A percentile compares a stretch with the other conserved stretches of the same genome.
Conservation (phyloP, 2,888 invertebrate genomes). For the Hyposoter dolosus region DNA sequence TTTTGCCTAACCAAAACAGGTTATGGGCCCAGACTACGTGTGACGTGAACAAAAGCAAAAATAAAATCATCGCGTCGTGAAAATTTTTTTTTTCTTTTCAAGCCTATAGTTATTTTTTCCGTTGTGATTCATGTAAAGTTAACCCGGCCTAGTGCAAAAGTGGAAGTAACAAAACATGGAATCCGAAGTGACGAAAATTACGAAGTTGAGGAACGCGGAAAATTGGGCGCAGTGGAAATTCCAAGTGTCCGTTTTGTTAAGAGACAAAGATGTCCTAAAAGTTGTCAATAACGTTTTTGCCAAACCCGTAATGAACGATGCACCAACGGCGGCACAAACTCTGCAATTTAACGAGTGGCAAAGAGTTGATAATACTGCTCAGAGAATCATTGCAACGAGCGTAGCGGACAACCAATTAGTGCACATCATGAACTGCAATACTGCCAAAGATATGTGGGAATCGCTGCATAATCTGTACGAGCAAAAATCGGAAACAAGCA, state of each 20-base stretch:
- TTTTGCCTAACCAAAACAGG: no score
- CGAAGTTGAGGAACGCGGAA: constrained; percentile 55
- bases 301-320: neutral
- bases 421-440: constrained; percentile 52
- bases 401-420: constrained; percentile 43
- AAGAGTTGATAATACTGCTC: constrained; percentile 43
- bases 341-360: constrained; percentile 36
- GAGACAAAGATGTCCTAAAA: constrained; percentile 44
- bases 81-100: no score
- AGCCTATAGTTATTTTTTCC: neutral
- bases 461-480: constrained; percentile 55
- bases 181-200: constrained; percentile 42
- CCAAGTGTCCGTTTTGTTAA: constrained; percentile 45
- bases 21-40: no score
- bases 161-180: constrained; percentile 54
- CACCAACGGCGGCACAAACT: constrained; percentile 41
- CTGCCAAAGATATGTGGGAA: constrained; percentile 53
- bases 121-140: constrained; percentile 29
- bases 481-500: constrained; percentile 60
- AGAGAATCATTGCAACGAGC: constrained; percentile 53
- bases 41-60: no score
- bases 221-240: constrained; percentile 65
- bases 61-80: no score
- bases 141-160: constrained; percentile 58
- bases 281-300: constrained; percentile 28